Percentiles rank a stretch among this genome's conserved stretches.
These are phyloP conservation scores for Sminthurides bifidus DNA, from an alignment of 1,140 invertebrate genomes.

Conservation along the genomic window DNA sequence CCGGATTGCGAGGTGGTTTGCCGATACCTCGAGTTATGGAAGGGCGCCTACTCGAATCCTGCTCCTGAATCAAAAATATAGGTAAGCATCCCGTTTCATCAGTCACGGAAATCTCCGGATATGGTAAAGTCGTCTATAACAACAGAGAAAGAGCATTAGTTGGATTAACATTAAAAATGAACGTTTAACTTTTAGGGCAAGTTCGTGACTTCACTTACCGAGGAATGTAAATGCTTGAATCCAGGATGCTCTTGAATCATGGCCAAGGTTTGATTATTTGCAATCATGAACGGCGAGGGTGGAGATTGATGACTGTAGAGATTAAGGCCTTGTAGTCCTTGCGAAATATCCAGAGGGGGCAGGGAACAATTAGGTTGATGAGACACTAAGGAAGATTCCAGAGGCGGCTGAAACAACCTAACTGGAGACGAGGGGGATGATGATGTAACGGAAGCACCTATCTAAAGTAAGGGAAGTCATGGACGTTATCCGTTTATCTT, in stretches of 20 bases:
- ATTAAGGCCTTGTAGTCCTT: conserved; percentile 32
- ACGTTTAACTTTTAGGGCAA: conserved; percentile 21
- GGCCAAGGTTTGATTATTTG: conserved; percentile 52
- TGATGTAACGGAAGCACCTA: conserved; percentile 32
- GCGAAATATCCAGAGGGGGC: conserved; percentile 35
- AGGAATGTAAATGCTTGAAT: conserved; percentile 47
- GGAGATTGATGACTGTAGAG: conserved; percentile 27
- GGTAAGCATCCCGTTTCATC: conserved; percentile 65
- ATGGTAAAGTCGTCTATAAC: conserved; percentile 30
- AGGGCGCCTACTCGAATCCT: conserved; percentile 51
- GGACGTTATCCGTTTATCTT: background rate
- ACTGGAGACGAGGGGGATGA: conserved; percentile 34
- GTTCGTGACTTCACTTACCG: conserved; percentile 19
- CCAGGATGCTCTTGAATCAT: conserved; percentile 63
- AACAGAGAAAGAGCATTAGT: background rate
- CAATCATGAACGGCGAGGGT: conserved; percentile 28
- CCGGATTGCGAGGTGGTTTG: conserved; percentile 20
- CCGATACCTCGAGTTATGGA: conserved; percentile 69
- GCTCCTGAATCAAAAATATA: conserved; percentile 40
- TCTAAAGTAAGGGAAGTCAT: conserved; percentile 4
- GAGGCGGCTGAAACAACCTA: conserved; percentile 32
- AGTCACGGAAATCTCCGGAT: conserved; percentile 78
- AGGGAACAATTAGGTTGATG: conserved; percentile 33
- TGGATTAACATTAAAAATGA: conserved; percentile 36
- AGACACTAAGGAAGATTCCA: conserved; percentile 33